Conservation (phyloP, 2,113 vertebrate genomes). For the Neogobius melanostomus region DNA sequence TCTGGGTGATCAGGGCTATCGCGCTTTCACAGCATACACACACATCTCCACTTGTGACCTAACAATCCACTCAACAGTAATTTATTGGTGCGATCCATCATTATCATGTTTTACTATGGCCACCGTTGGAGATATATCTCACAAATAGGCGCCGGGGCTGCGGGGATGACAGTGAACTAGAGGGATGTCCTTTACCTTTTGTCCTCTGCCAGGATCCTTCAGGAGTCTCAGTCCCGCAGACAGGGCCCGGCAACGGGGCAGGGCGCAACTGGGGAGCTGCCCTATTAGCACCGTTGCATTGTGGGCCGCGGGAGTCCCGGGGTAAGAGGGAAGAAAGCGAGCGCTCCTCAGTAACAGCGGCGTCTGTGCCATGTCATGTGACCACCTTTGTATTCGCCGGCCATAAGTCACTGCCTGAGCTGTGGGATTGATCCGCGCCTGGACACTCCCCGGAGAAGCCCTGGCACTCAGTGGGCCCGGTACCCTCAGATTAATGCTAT, state of each 20-base stretch:
- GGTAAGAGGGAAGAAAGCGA: constrained; percentile 60
- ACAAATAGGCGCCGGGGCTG: constrained; percentile 63
- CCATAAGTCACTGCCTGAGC: constrained; percentile 90
- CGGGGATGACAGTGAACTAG: constrained; percentile 69
- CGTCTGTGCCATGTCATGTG: constrained; percentile 82
- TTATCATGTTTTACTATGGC: constrained; percentile 80
- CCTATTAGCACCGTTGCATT: constrained; percentile 60
- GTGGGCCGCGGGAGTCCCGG: constrained; percentile 78
- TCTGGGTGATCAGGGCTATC: constrained; percentile 42
- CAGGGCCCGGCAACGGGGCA: constrained; percentile 51
- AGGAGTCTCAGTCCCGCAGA: constrained; percentile 57
- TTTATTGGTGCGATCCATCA: constrained; percentile 78
- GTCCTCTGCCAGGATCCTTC: constrained; percentile 70
- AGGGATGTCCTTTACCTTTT: constrained; percentile 75
- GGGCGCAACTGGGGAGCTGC: constrained; percentile 53
- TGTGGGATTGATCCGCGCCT: constrained; percentile 84
- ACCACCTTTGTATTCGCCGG: constrained; percentile 89
- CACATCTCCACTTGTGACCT: constrained; percentile 55
- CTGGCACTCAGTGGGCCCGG: constrained; percentile 84
- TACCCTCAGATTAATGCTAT: constrained; percentile 90
- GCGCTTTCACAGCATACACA: constrained; percentile 35
- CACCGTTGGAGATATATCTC: constrained; percentile 74
- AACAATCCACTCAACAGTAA: constrained; percentile 76
- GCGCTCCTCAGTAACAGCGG: constrained; percentile 72
- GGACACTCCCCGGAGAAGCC: constrained; percentile 83